A percentile compares a stretch with the other conserved stretches of the same genome.
Evolutionary conservation across 2,888 invertebrate genomes (phyloP).

Genomic region (Taphrorychus bicolor): DNA sequence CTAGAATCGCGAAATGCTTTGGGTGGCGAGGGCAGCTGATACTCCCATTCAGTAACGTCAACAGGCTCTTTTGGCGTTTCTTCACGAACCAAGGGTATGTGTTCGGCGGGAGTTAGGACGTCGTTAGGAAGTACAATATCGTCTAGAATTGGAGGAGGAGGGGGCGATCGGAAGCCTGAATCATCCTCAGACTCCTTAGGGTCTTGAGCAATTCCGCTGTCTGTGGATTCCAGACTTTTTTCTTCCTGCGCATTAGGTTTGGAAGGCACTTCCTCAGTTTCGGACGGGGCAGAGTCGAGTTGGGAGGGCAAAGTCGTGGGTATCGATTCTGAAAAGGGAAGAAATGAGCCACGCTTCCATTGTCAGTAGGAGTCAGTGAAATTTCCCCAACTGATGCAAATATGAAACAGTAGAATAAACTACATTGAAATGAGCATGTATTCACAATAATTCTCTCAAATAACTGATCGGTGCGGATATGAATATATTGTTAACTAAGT

Average conservation of each 20-base stretch:
- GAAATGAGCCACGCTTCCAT: neutral
- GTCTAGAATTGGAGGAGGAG: slow-evolving; percentile 39
- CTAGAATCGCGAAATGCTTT: slow-evolving; percentile 63
- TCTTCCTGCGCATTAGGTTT: slow-evolving; percentile 23
- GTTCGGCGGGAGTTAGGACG: neutral
- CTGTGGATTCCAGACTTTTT: slow-evolving; percentile 48
- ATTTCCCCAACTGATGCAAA: neutral
- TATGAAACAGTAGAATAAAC: too few species aligned
- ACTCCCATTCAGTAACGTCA: slow-evolving; percentile 60
- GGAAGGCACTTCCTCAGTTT: neutral
- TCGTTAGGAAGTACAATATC: neutral
- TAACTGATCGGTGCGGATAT: too few species aligned
- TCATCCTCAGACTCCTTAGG: slow-evolving; percentile 36
- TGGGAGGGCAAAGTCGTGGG: slow-evolving; percentile 41
- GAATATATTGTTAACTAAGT: too few species aligned
- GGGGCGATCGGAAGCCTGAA: slow-evolving; percentile 44
- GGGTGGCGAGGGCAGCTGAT: slow-evolving; percentile 68
- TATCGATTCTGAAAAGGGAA: slow-evolving; percentile 48
- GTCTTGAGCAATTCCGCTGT: slow-evolving; percentile 48
- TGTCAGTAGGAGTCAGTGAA: too few species aligned
- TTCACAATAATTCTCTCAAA: too few species aligned
- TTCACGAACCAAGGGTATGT: neutral
- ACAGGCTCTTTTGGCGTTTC: neutral
- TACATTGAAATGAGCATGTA: too few species aligned
- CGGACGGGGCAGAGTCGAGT: slow-evolving; percentile 20